Evolutionary conservation across 2,888 invertebrate species (phyloP), one percentile per base, ranked within the genome.

Genomic region (Ennomos quercinarius): DNA sequence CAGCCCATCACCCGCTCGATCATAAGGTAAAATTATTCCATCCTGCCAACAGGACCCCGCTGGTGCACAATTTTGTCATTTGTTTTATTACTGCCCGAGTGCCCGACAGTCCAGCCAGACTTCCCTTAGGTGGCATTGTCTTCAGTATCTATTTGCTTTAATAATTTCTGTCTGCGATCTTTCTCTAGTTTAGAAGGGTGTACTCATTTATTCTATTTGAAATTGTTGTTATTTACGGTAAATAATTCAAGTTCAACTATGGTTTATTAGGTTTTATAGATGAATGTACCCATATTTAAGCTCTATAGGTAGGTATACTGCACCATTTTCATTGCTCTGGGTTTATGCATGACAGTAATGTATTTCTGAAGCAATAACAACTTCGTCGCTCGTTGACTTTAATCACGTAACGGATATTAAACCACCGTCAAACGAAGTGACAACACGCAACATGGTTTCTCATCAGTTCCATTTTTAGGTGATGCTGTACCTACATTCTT

Each of bases 11-110:
- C 76, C 71, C 74, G 74, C 67, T 71, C 73, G 71, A 75, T 81
- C 78, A 76, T 76, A 76, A 81, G 73, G 76, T 80, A 78, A 80
- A 81, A 81, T 81, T 81, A 84, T 83, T 74, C 75, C 86, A 84
- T 86, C 86, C 84, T 83, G 85, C 76, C 74, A 74, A 71, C 70
- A 67, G 69, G 69, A 70, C 70, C 71, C 69, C 68, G 69, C 67
- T 73, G 55, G 51, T 61, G 75, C 69, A 80, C 80, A 79, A 83
- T 83, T 83, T 81, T 78, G 73, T 81, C 71, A 80, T 83, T 81
- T 74, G 66, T 74, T 79, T 81, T 78, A 80, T 74, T 73, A 64
- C 57, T 51, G 35, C 50, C 59, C 58, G 57, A 54, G 63, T 17
- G 35, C 50, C 59, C 58, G 57, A 54, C 64, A 46, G 34, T 56